These are phyloP conservation scores for Lasaia peninsularis DNA, from an alignment of 1,140 invertebrate species.

Conservation along the genomic window DNA sequence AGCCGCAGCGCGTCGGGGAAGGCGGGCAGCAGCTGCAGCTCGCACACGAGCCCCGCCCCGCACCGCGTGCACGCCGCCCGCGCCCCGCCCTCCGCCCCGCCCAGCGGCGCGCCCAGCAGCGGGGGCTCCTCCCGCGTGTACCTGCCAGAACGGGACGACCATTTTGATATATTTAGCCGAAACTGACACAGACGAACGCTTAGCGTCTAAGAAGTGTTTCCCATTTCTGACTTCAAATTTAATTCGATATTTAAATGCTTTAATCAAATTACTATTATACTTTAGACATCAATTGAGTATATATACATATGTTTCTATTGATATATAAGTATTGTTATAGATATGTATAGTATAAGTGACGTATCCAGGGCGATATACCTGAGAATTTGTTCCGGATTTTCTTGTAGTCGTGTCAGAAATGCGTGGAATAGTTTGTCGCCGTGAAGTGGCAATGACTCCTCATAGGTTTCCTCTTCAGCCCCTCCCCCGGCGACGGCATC, in stretches of 20 bases:
- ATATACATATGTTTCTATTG: too few species aligned
- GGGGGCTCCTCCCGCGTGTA: constrained; percentile 83
- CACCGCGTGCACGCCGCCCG: constrained; percentile 83
- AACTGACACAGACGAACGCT: too few species aligned
- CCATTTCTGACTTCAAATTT: too few species aligned
- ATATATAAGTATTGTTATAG: too few species aligned
- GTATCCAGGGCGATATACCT: too few species aligned
- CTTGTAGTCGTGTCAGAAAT: constrained; percentile 84
- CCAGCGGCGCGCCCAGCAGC: constrained; percentile 81
- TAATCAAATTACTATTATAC: too few species aligned
- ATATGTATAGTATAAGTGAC: too few species aligned
- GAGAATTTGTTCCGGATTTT: constrained; percentile 89
- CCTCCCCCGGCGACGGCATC: constrained; percentile 26
- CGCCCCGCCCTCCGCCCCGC: constrained; percentile 39
- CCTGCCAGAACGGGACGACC: constrained; percentile 65
- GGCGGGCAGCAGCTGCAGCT: constrained; percentile 89
- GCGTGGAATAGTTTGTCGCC: constrained; percentile 90
- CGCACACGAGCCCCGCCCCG: constrained; percentile 84
- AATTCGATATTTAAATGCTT: too few species aligned
- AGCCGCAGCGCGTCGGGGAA: constrained; percentile 84
- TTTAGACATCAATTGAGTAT: too few species aligned
- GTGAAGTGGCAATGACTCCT: constrained; percentile 86
- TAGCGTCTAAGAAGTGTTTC: too few species aligned
- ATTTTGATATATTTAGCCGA: too few species aligned
- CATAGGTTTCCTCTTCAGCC: constrained; percentile 79